Evolutionary conservation across 2,113 vertebrate genomes (phyloP).

Genomic region (Athene cunicularia): DNA sequence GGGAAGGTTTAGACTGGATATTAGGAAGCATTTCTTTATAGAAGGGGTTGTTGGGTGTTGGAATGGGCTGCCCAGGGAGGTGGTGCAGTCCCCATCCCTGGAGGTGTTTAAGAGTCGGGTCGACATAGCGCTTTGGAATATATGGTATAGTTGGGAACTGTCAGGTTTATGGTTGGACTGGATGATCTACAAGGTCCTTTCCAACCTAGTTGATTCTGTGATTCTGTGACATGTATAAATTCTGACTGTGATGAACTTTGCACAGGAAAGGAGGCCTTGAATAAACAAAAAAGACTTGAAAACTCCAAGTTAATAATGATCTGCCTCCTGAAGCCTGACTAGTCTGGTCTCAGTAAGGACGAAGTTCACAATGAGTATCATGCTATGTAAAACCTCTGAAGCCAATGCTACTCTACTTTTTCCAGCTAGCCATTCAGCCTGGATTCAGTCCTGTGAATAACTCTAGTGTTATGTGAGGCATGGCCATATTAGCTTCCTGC

Average conservation of each 20-base stretch:
- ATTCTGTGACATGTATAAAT: background rate
- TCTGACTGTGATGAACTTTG: background rate
- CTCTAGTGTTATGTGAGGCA: background rate
- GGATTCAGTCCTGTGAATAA: background rate
- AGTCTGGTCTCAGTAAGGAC: background rate
- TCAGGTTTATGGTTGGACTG: too few relatives aligned
- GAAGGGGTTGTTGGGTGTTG: too few relatives aligned
- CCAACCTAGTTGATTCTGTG: too few relatives aligned
- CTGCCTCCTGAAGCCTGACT: background rate
- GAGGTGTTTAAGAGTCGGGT: too few relatives aligned
- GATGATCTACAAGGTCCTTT: too few relatives aligned
- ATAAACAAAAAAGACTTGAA: background rate
- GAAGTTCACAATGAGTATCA: background rate
- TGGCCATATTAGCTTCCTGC: background rate
- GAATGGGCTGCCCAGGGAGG: too few relatives aligned
- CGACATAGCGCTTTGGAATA: too few relatives aligned
- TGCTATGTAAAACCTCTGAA: background rate
- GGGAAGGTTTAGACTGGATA: too few relatives aligned
- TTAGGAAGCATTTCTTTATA: too few relatives aligned
- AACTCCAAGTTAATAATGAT: background rate
- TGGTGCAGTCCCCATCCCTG: too few relatives aligned
- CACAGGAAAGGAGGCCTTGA: accelerated
- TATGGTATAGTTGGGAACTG: too few relatives aligned
- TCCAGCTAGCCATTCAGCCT: background rate
- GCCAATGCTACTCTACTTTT: background rate